These are phyloP conservation scores for Staurois parvus DNA, from an alignment of 2,797 vertebrate genomes.

Conservation along the genomic window DNA sequence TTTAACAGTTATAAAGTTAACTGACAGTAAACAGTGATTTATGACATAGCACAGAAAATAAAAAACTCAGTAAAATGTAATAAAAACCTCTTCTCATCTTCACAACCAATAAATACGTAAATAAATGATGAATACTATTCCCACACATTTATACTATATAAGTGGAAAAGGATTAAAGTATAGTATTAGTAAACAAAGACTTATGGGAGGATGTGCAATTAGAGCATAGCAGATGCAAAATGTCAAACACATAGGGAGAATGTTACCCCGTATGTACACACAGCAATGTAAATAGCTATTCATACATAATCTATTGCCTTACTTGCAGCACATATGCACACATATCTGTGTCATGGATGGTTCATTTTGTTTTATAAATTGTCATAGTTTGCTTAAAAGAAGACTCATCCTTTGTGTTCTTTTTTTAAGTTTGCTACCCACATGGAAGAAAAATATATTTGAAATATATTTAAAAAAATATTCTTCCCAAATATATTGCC, in stretches of 20 bases:
- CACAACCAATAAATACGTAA: not conserved
- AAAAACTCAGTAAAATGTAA: not conserved
- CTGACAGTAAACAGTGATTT: not conserved
- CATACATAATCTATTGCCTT: not conserved
- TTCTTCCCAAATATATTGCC: no score
- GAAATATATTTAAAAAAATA: no score
- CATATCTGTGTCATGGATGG: not conserved
- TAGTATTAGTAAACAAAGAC: not conserved
- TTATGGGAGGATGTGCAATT: not conserved
- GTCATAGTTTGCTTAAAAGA: not conserved
- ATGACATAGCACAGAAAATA: not conserved
- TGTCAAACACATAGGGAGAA: not conserved
- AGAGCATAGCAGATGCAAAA: not conserved
- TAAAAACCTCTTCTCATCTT: not conserved
- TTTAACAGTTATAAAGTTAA: not conserved
- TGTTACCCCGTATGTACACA: not conserved
- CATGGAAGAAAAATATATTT: no score
- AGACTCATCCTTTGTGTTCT: not conserved
- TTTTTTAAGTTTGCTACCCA: not conserved
- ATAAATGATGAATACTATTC: not conserved
- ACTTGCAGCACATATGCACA: not conserved
- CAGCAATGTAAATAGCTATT: not conserved
- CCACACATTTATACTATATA: not conserved
- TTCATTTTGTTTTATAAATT: not conserved
- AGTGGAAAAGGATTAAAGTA: not conserved